These are phyloP conservation scores for Enteromius thamalakanensis DNA, from an alignment of 2,797 vertebrate genomes.

Conservation along the genomic window DNA sequence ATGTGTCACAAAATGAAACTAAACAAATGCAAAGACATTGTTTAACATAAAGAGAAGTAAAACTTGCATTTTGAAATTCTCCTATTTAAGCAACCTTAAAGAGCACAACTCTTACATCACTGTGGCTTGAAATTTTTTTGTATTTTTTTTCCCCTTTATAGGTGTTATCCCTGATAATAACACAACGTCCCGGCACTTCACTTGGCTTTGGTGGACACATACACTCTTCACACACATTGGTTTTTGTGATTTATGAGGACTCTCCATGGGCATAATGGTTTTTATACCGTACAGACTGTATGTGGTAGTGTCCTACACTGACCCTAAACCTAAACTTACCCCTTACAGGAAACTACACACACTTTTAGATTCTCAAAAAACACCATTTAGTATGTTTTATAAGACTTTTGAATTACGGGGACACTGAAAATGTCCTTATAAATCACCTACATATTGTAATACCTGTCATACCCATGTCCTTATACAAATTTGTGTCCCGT, in stretches of 20 bases:
- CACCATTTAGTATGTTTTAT: no score
- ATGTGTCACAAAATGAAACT: background rate
- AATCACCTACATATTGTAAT: constrained; percentile 39
- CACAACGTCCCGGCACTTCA: constrained; percentile 57
- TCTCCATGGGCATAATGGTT: no score
- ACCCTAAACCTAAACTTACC: no score
- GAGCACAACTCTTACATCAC: background rate
- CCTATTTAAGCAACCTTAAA: background rate
- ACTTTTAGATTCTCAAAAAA: no score
- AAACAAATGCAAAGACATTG: background rate
- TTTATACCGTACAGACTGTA: no score
- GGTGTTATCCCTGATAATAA: constrained; percentile 39
- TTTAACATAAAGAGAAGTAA: background rate
- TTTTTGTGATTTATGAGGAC: no score
- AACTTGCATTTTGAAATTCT: background rate
- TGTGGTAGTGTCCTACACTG: no score
- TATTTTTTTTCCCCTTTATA: background rate
- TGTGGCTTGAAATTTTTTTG: background rate
- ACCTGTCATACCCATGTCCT: no score
- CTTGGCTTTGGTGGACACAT: constrained; percentile 55
- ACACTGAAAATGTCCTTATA: no score
- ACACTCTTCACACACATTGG: constrained; percentile 47
- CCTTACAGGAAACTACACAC: no score
- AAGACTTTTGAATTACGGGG: no score
- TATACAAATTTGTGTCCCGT: no score